Percentiles rank a stretch among this genome's conserved stretches.
Conservation (phyloP, 2,888 invertebrate genomes). For the Blastobasis lacticolella region DNA sequence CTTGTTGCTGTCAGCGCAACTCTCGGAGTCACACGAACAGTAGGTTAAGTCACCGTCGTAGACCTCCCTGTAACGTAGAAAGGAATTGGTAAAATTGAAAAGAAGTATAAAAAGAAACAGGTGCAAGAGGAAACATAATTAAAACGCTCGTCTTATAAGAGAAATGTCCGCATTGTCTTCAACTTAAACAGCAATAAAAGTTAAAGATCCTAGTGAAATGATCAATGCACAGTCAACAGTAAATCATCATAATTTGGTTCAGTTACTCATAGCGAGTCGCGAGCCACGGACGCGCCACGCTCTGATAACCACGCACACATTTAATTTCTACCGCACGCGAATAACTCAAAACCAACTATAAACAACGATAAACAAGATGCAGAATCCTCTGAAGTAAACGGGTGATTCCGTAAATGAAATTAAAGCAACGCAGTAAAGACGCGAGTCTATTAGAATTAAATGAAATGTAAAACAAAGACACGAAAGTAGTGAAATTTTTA, state of each 20-base stretch:
- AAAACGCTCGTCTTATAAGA: neutral
- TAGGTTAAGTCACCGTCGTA: constrained; percentile 65
- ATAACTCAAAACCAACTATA: constrained; percentile 40
- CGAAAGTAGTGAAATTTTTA: constrained; percentile 61
- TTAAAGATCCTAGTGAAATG: constrained; percentile 27
- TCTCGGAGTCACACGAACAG: constrained; percentile 90
- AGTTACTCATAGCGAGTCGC: constrained; percentile 54
- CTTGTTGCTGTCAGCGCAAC: constrained; percentile 90
- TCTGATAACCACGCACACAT: constrained; percentile 57
- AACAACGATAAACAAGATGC: constrained; percentile 39
- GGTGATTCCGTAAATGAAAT: constrained; percentile 42
- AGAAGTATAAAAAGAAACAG: neutral
- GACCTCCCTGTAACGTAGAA: constrained; percentile 41
- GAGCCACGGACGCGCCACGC: constrained; percentile 51
- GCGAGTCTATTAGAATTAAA: constrained; percentile 48
- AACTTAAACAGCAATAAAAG: neutral
- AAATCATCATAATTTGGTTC: constrained; percentile 61
- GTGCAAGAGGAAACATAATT: too few relatives aligned
- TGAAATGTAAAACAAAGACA: constrained; percentile 48
- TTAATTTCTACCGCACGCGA: constrained; percentile 56
- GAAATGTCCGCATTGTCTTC: neutral
- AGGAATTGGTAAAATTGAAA: neutral
- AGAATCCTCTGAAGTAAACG: constrained; percentile 30
- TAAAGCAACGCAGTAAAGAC: constrained; percentile 43
- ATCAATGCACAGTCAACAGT: constrained; percentile 43